A percentile compares a stretch with the other conserved stretches of the same genome.
phyloP scores from a whole-genome alignment of 1,140 invertebrate species.

The Tribolium castaneum region DNA sequence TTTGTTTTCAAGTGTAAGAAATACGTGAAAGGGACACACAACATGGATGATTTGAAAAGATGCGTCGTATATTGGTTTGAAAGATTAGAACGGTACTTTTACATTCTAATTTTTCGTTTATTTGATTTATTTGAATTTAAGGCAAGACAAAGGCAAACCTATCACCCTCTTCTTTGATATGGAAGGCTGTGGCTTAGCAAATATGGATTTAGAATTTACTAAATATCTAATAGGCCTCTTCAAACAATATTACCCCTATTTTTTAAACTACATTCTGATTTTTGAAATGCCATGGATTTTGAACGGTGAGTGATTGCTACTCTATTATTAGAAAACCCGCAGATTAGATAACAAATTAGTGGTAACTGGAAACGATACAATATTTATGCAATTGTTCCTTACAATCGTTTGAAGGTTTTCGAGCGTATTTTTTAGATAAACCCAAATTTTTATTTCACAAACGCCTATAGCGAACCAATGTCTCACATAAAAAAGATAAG shows the following conservation, averaged over 20 bases:
- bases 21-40: slow-evolving; percentile 79
- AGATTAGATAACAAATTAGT: not conserved
- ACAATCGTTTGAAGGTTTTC: not conserved
- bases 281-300: slow-evolving; percentile 96
- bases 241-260: slow-evolving; percentile 91
- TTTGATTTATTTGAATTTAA: slow-evolving; percentile 56
- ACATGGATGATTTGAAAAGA: slow-evolving; percentile 80
- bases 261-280: slow-evolving; percentile 91
- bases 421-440: not conserved
- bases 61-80: slow-evolving; percentile 92
- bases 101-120: not conserved
- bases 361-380: not conserved
- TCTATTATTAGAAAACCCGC: not conserved
- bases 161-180: slow-evolving; percentile 93
- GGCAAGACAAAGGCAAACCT: slow-evolving; percentile 79
- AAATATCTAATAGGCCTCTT: slow-evolving; percentile 89
- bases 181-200: slow-evolving; percentile 83
- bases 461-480: not conserved
- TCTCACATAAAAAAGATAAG: not conserved
- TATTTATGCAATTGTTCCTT: not conserved
- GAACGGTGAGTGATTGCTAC: slow-evolving; percentile 72
- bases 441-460: not conserved
- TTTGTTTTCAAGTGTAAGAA: slow-evolving; percentile 82
- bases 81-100: slow-evolving; percentile 76
- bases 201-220: slow-evolving; percentile 90